Base-by-base conservation (phyloP, 2,797 vertebrate species). In the Anabas testudineus region DNA sequence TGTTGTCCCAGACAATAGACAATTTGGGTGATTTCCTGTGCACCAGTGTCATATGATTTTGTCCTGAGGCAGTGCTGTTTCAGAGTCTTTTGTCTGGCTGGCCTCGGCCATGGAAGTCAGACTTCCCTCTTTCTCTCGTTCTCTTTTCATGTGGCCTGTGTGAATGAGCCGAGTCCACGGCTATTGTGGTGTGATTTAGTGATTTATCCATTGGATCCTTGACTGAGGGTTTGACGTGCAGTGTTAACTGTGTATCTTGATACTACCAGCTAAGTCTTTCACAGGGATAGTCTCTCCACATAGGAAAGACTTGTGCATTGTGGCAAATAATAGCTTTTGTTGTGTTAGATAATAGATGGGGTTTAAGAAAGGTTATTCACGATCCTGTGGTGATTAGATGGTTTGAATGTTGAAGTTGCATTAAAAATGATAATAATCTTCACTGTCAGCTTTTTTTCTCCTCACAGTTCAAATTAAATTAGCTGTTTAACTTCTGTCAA, bases 1-100 rank as follows among this genome's bases (percentile, higher is more conserved):
- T 95, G 92, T 89, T 88, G 90, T 89, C 73, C 72, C 78, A 86
- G 87, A 95, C 94, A 95, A 94, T 88, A 73, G 87, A 77, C 88
- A 90, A 91, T 94, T 94, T 94, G 88, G 90, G 91, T 77, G 92
- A 94, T 92, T 94, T 95, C 94, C 93, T 95, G 92, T 93, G 91
- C 65, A 67, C 83, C 87, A 94, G 93, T 95, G 93, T 95, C 93
- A 84, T 91, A 92, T 95, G 92, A 91, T 93, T 94, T 87, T 92
- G 80, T 92, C 93, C 93, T 55, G 81, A 83, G 93, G 94, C 92
- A 62, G 77, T 82, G 80, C 80, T 91, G 90, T 80, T 91, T 88
- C 74, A 81, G 85, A 91, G 86, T 76, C 87, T 90, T 93, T 95
- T 91, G 89, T 91, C 74, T 82, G 78, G 55, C 78, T 14, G 80